These are phyloP conservation scores for Oncorhynchus mykiss DNA, from an alignment of 2,113 vertebrate species.

Conservation along the genomic window DNA sequence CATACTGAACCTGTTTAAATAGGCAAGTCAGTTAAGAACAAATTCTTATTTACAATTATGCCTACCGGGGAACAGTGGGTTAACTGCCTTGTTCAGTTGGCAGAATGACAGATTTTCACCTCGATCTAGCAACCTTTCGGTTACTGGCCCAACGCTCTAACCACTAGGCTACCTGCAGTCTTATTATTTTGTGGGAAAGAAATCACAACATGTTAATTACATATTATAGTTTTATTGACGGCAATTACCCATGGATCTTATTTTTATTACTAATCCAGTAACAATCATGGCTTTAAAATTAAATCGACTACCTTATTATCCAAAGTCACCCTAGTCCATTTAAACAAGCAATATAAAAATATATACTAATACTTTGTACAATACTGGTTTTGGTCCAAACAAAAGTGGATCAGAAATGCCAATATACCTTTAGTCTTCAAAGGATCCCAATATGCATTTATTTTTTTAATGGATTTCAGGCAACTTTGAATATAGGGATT, in stretches of 20 bases:
- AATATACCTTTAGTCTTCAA: conserved; percentile 97
- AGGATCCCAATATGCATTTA: conserved; percentile 99
- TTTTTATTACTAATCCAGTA: conserved; percentile 99
- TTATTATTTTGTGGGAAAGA: too few species aligned
- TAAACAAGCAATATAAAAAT: conserved; percentile 99
- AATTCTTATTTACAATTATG: too few species aligned
- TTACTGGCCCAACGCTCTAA: too few species aligned
- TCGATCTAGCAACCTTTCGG: too few species aligned
- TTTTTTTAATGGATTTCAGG: conserved; percentile 99
- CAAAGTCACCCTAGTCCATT: conserved; percentile 99
- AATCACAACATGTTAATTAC: not conserved
- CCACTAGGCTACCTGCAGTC: too few species aligned
- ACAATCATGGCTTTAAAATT: conserved; percentile 99
- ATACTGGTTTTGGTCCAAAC: conserved; percentile 99
- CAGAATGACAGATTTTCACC: too few species aligned
- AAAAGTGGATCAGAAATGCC: conserved; percentile 99
- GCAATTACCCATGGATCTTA: conserved; percentile 98
- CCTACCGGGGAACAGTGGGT: too few species aligned
- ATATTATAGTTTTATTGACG: conserved; percentile 90
- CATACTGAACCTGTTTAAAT: too few species aligned
- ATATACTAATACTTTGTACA: conserved; percentile 99
- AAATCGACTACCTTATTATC: conserved; percentile 99
- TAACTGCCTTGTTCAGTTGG: too few species aligned
- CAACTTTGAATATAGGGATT: conserved; percentile 99
- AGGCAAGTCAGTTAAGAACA: too few species aligned